Base-by-base conservation (phyloP, 1,140 invertebrate species). In the Aethina tumida region DNA sequence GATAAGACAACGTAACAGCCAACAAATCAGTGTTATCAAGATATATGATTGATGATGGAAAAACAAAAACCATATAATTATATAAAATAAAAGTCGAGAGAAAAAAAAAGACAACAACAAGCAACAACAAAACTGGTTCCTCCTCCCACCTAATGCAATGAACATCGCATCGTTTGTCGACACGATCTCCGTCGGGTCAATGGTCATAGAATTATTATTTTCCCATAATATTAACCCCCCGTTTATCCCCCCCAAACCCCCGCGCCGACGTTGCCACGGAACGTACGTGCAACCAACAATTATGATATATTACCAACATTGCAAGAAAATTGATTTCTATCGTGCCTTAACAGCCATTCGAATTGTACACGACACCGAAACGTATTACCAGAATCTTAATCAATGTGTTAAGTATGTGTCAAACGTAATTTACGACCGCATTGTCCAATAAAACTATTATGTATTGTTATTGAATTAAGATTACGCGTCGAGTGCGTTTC, bases 41-140 rank as follows among this genome's bases (percentile, higher is more conserved):
- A 53, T n/a, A n/a, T n/a, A n/a, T 55, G 53, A 55, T 53, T 47
- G 50, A 55, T 50, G 53, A 55, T 52, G 53, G n/a, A 55, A 55
- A 50, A 55, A 52, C 53, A 39, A 50, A 50, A 49, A 52, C 47
- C 45, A 41, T 55, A 53, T 55, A 55, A 55, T 55, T 55, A 55
- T 55, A 44, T 36, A 46, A 47, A 51, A 51, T 53, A 53, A 54
- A 54, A 52, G 39, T n/a, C 8, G 20, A 33, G 25, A 31, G 25
- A 21, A 40, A 14, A 25, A 33, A 16, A 32, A 13, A 31, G 28
- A 40, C n/a, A n/a, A n/a, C n/a, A n/a, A n/a, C n/a, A n/a, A n/a
- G n/a, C n/a, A n/a, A n/a, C n/a, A n/a, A n/a, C n/a, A 41, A 42
- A 51, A 52, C 49, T 45, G 45, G 52, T 54, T 47, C 28, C 16